phyloP scores from a whole-genome alignment of 2,113 vertebrate species.

The Rhineura floridana region DNA sequence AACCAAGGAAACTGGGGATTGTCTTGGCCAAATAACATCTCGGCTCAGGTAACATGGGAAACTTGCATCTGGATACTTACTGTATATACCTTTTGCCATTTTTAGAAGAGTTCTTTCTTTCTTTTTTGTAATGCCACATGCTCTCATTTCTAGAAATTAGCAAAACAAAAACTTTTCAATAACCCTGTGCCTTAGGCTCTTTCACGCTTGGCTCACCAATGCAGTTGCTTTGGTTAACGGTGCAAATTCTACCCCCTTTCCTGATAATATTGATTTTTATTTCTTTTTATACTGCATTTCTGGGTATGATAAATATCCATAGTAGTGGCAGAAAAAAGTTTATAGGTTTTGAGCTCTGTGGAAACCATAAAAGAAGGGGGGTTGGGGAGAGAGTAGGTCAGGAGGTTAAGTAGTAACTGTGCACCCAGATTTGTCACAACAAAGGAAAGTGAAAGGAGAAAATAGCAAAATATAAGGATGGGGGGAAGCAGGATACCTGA shows the following conservation, averaged over 20 bases:
- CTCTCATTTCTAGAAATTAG: neutral
- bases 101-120: neutral
- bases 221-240: too few relatives aligned
- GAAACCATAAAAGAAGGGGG: neutral
- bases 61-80: neutral
- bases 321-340: neutral
- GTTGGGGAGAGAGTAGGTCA: neutral
- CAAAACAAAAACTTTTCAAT: neutral
- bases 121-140: neutral
- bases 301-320: neutral
- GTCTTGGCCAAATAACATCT: neutral
- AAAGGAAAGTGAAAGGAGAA: neutral
- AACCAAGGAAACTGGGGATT: neutral
- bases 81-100: neutral
- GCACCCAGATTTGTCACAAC: neutral
- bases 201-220: too few relatives aligned
- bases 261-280: neutral
- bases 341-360: neutral
- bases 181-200: neutral
- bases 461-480: neutral
- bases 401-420: neutral
- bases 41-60: neutral
- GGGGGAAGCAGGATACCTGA: neutral
- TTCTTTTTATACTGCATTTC: neutral
- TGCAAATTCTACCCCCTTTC: too few relatives aligned